Base-by-base conservation (phyloP, 1,140 invertebrate species). In the Saccostrea cuccullata region DNA sequence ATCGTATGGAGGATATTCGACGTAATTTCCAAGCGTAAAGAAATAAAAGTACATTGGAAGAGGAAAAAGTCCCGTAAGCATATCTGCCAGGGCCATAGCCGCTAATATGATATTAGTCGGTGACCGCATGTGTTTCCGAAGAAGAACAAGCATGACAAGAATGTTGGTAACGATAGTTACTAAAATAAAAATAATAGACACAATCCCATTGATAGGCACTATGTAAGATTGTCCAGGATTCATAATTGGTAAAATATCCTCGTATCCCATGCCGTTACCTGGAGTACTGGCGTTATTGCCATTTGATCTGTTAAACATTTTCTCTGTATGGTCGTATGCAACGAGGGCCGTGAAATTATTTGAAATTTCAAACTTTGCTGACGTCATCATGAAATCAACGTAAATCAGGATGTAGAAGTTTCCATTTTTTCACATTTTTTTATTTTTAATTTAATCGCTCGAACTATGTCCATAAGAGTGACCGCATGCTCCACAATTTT, bases 31-130 rank as follows among this genome's bases (percentile, higher is more conserved):
- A 88, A 98, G 97, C 5, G 97, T 97, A 95, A 98, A 98, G 96
- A 98, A 98, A 94, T 98, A 98, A 93, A 98, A 97, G 17, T 98
- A 95, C 96, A 97, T 97, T 0, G 98, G 98, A 0, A 98, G 96
- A 0, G 98, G 98, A 93, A 98, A 97, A 23, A 98, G 95, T 90
- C 98, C 96, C 0, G 98, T 99, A 93, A 98, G 96, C 96, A 98
- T 97, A 95, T 99, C 98, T 88, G 97, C 98, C 0, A 99, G 96
- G 0, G 98, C 98, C 98, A 99, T 99, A 6, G 97, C 96, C 90
- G 97, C 95, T 0, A 97, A 94, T 8, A 97, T 96, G 1, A 96
- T 94, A 93, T 97, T 97, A 13, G 97, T 97, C 0, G 97, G 97
- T 4, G 96, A 96, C 58, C 96, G 93, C 96, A 97, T 96, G 89